Conservation (phyloP, 2,113 vertebrate species). For the Sinocyclocheilus maitianheensis region DNA sequence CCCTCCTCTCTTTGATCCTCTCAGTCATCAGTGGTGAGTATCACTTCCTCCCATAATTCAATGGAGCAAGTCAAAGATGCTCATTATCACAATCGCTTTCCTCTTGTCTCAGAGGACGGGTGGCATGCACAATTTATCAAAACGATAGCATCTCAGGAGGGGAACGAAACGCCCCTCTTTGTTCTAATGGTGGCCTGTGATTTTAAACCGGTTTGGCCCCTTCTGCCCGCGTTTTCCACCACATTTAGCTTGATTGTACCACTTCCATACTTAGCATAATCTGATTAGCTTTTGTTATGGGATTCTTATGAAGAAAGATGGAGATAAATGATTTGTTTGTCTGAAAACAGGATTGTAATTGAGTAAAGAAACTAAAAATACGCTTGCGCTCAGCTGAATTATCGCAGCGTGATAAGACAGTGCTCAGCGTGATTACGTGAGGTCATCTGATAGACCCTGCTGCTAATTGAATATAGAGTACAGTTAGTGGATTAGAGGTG, state of each 20-base stretch:
- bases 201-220: neutral
- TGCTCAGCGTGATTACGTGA: neutral
- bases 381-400: slow-evolving; percentile 15
- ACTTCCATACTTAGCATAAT: neutral
- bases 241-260: slow-evolving; percentile 4
- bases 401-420: slow-evolving; percentile 9
- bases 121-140: slow-evolving; percentile 46
- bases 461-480: slow-evolving; percentile 4
- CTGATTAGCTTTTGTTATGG: slow-evolving; percentile 12
- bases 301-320: neutral
- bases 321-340: slow-evolving; percentile 29
- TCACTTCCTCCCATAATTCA: slow-evolving; percentile 30
- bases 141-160: slow-evolving; percentile 33
- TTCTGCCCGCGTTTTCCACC: neutral
- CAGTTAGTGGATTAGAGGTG: neutral
- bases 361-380: slow-evolving; percentile 26
- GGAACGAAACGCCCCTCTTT: neutral
- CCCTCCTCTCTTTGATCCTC: neutral
- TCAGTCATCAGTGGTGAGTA: neutral
- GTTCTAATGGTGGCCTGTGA: neutral
- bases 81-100: slow-evolving; percentile 47
- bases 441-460: slow-evolving; percentile 1
- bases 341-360: slow-evolving; percentile 22
- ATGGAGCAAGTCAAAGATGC: slow-evolving; percentile 44
- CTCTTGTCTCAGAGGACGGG: slow-evolving; percentile 19